Percentiles rank a stretch among this genome's conserved stretches.
Evolutionary conservation across 2,113 vertebrate species (phyloP).

Genomic region (Guaruba guarouba): DNA sequence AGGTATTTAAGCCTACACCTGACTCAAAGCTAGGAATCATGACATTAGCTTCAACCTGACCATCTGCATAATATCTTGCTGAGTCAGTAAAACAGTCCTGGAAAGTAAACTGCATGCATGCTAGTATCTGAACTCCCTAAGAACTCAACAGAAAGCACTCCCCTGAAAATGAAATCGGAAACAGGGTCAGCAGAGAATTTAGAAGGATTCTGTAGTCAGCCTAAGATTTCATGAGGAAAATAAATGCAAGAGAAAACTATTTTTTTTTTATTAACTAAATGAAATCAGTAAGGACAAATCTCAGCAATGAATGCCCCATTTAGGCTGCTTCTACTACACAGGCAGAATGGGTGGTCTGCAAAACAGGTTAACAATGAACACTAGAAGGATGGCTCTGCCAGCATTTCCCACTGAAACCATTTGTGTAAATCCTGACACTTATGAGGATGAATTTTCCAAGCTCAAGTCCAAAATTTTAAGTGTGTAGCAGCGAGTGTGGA

Average conservation of each 20-base stretch:
- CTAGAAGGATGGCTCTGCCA: not conserved
- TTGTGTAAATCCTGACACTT: not conserved
- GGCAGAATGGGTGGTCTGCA: not conserved
- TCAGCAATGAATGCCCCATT: not conserved
- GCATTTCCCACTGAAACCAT: not conserved
- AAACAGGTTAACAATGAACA: not conserved
- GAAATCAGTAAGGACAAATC: not conserved
- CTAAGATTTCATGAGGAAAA: not conserved
- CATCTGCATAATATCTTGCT: not conserved
- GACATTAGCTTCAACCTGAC: not conserved
- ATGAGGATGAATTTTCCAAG: not conserved
- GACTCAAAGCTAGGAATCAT: not conserved
- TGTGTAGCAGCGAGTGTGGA: not conserved
- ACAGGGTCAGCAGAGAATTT: not conserved
- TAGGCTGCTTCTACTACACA: not conserved
- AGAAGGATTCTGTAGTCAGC: not conserved
- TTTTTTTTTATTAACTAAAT: not conserved
- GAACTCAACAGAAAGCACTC: not conserved
- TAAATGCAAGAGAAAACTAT: not conserved
- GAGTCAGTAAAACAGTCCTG: not conserved
- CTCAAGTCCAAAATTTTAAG: not conserved
- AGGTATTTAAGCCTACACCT: not conserved
- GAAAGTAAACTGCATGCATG: not conserved
- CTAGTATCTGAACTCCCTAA: not conserved
- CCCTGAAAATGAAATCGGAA: conserved; percentile 1